A percentile compares a stretch with the other conserved stretches of the same genome.
These are phyloP conservation scores for Dendrolimus houi DNA, from an alignment of 2,888 invertebrate genomes.

Conservation along the genomic window DNA sequence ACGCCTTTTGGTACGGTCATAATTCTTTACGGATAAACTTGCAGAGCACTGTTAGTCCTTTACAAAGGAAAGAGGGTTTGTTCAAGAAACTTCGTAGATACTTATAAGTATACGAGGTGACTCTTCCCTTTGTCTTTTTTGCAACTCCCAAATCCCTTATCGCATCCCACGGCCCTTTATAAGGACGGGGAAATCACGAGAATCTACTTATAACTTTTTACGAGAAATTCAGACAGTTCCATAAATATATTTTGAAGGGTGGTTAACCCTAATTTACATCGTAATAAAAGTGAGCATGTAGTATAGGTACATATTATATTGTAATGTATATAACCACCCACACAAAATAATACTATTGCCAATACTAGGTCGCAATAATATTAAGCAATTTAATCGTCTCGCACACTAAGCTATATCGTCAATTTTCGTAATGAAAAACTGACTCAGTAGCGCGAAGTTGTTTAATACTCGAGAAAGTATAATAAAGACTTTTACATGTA, in stretches of 20 bases:
- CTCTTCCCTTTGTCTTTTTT: not conserved
- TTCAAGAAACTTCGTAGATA: not conserved
- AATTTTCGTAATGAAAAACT: too few relatives aligned
- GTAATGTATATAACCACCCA: too few relatives aligned
- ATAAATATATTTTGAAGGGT: not conserved
- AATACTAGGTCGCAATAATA: too few relatives aligned
- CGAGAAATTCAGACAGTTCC: not conserved
- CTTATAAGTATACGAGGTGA: not conserved
- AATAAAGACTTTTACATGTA: too few relatives aligned
- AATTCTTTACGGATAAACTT: not conserved
- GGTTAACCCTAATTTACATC: not conserved
- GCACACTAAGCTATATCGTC: too few relatives aligned
- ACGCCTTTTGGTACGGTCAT: not conserved
- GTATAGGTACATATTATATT: too few relatives aligned
- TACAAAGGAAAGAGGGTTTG: not conserved
- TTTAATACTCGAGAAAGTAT: too few relatives aligned
- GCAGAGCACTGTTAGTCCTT: not conserved
- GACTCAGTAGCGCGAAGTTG: too few relatives aligned
- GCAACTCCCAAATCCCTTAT: not conserved
- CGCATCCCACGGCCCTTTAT: not conserved
- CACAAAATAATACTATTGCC: too few relatives aligned
- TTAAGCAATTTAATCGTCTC: too few relatives aligned
- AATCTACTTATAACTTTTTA: not conserved
- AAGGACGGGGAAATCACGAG: not conserved
- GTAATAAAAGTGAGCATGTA: too few relatives aligned